Base-by-base conservation (phyloP, 2,888 invertebrate genomes). In the Eupithecia subfuscata region DNA sequence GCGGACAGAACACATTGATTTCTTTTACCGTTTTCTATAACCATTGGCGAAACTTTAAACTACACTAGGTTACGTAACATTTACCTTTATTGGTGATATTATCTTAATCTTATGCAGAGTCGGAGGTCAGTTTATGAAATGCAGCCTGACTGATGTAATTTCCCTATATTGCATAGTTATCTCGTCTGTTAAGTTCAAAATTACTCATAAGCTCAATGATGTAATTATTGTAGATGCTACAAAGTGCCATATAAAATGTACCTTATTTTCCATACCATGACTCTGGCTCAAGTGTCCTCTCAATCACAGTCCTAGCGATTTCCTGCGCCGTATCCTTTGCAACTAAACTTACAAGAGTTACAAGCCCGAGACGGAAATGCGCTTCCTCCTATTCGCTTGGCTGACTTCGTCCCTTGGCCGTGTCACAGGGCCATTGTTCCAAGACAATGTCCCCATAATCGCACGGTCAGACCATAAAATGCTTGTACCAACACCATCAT, bases 381-480 rank as follows among this genome's bases (percentile, higher is more conserved):
- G 89, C 88, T 91, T 89, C 90, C 89, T 91, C 86, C 84, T 87
- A 84, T 90, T 89, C 90, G 88, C 87, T 88, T 82, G 84, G 86
- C 79, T 90, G 90, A 80, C 77, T 87, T 81, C 83, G 83, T 83
- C 84, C 85, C 86, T 84, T 84, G 83, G 82, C 83, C 80, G 84
- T 85, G 85, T 84, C 82, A 79, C 63, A 75, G 52, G 52, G 80
- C 87, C 80, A 90, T 91, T 91, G 90, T 91, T 86, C 82, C 78
- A 78, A 85, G 84, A 83, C 85, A 86, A 86, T 89, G 87, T 84
- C 84, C 85, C 83, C 79, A 70, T 81, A 79, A 82, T 78, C 75
- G 74, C 80, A 78, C 81, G 80, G 81, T 78, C 70, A 79, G 78
- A 73, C 81, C 80, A 83, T 83, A 82, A 84, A 84, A 83, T 78